Evolutionary conservation across 2,888 invertebrate species (phyloP).

Genomic region (Nemotelus pantherinus): DNA sequence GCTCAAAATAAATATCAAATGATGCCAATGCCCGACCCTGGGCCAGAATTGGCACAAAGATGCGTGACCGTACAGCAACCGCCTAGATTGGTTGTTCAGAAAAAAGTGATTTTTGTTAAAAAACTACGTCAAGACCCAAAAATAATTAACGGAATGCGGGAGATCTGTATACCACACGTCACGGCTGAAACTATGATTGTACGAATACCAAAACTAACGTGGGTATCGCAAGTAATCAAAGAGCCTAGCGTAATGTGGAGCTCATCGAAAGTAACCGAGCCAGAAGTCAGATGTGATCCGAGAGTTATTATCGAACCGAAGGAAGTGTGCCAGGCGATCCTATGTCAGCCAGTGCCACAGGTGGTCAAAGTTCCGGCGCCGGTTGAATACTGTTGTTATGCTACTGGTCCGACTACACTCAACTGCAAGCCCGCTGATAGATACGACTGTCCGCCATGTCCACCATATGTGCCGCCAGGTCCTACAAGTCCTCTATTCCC

Average conservation of each 20-base stretch:
- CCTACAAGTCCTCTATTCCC: background rate
- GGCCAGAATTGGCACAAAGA: slow-evolving; percentile 38
- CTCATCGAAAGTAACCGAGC: slow-evolving; percentile 60
- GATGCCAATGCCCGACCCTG: slow-evolving; percentile 14
- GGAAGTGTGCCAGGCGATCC: slow-evolving; percentile 60
- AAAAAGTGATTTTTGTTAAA: slow-evolving; percentile 61
- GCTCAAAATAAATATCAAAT: background rate
- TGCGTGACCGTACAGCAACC: slow-evolving; percentile 61
- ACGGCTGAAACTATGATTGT: slow-evolving; percentile 61
- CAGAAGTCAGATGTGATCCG: slow-evolving; percentile 61
- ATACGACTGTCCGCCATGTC: slow-evolving; percentile 23
- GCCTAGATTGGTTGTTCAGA: slow-evolving; percentile 60
- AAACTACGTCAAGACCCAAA: slow-evolving; percentile 60
- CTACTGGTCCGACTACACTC: slow-evolving; percentile 54
- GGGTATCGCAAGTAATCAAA: slow-evolving; percentile 61
- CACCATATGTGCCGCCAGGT: slow-evolving; percentile 28
- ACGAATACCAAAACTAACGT: slow-evolving; percentile 59
- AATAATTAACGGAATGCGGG: slow-evolving; percentile 60
- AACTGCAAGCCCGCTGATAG: slow-evolving; percentile 15
- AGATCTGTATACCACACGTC: slow-evolving; percentile 60
- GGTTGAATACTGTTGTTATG: slow-evolving; percentile 61
- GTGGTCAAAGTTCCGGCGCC: slow-evolving; percentile 60
- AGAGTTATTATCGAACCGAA: slow-evolving; percentile 61
- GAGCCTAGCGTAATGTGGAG: slow-evolving; percentile 61
- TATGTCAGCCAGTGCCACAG: slow-evolving; percentile 62